phyloP scores from a whole-genome alignment of 1,140 invertebrate genomes.

The Ylistrum balloti region DNA sequence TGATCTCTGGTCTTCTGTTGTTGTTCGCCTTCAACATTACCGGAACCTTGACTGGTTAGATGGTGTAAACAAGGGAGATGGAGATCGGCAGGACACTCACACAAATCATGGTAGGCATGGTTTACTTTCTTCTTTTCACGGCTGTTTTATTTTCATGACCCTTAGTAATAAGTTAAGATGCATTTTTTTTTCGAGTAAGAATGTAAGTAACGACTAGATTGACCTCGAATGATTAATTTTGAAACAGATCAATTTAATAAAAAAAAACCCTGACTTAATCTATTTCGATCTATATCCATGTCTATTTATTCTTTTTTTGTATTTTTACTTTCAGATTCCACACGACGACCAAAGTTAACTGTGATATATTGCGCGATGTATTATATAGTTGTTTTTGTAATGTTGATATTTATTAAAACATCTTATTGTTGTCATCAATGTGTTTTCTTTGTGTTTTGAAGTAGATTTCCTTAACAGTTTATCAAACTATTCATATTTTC shows the following conservation, averaged over 20 bases:
- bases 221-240: too few species aligned
- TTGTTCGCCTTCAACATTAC: constrained; percentile 26
- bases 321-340: neutral
- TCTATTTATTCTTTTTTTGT: neutral
- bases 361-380: neutral
- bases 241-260: too few species aligned
- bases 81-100: neutral
- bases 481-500: too few species aligned
- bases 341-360: neutral
- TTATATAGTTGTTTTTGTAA: neutral
- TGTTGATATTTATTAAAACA: neutral
- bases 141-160: too few species aligned
- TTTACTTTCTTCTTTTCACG: too few species aligned
- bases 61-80: neutral
- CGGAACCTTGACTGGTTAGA: constrained; percentile 22
- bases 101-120: neutral
- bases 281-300: too few species aligned
- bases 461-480: too few species aligned
- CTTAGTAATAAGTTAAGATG: too few species aligned
- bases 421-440: neutral
- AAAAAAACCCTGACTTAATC: too few species aligned
- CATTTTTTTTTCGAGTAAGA: too few species aligned
- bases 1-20: constrained; percentile 4
- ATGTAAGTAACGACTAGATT: too few species aligned
- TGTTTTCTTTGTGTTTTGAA: neutral